Evolutionary conservation across 2,888 invertebrate species (phyloP).

Genomic region (Gerosis bhagava): DNA sequence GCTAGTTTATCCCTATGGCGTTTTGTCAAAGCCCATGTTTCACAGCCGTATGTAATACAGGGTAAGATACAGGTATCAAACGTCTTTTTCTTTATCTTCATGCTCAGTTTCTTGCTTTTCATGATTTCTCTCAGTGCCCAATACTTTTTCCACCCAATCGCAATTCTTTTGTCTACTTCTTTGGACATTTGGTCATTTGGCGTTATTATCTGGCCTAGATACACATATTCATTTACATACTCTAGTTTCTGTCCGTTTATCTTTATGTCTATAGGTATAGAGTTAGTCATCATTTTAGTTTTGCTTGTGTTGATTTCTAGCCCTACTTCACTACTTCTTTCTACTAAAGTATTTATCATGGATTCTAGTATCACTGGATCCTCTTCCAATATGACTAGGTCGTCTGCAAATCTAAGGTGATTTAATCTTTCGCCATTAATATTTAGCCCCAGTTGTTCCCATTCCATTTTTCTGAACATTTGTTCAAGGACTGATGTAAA

Average conservation of each 20-base stretch:
- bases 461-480: too few relatives aligned
- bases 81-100: constrained; percentile 4
- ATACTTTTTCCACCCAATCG: background rate
- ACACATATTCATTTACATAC: constrained; percentile 14
- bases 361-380: background rate
- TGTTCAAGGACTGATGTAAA: too few relatives aligned
- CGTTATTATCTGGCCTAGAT: constrained; percentile 10
- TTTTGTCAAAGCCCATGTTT: too few relatives aligned
- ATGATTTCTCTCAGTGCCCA: constrained; percentile 4
- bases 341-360: constrained; percentile 15
- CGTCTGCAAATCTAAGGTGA: too few relatives aligned
- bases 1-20: too few relatives aligned
- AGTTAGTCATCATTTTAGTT: constrained; percentile 11
- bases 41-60: too few relatives aligned
- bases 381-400: too few relatives aligned
- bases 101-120: background rate
- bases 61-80: constrained; percentile 3
- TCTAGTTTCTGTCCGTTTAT: constrained; percentile 4
- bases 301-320: constrained; percentile 12
- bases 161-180: constrained; percentile 5
- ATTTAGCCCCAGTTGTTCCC: too few relatives aligned
- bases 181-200: too few relatives aligned
- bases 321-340: constrained; percentile 9
- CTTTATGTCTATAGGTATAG: background rate
- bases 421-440: too few relatives aligned